Conservation (phyloP, 2,113 vertebrate genomes). For the Hippocampus comes region DNA sequence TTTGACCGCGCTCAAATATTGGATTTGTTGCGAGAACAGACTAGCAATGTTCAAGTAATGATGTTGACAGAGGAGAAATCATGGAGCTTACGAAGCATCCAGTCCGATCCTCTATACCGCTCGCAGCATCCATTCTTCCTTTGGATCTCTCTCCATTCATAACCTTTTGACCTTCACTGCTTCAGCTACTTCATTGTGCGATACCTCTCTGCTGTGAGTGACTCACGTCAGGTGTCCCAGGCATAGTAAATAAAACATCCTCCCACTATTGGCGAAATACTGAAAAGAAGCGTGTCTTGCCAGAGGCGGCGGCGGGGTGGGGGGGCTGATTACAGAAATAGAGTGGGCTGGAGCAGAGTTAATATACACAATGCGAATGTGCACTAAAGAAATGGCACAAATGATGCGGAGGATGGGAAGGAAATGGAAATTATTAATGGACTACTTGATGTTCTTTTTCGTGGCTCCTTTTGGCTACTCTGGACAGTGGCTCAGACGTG, state of each 20-base stretch:
- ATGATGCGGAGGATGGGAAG: conserved; percentile 40
- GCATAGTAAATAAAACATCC: conserved; percentile 62
- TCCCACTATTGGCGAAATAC: conserved; percentile 56
- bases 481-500: not conserved
- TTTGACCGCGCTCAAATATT: not conserved
- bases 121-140: conserved; percentile 9
- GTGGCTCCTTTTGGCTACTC: not conserved
- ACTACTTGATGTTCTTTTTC: conserved; percentile 20
- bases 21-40: not conserved
- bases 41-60: not conserved
- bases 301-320: conserved; percentile 27
- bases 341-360: conserved; percentile 29
- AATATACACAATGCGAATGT: conserved; percentile 34
- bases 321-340: conserved; percentile 40
- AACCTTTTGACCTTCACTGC: conserved; percentile 37
- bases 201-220: conserved; percentile 34
- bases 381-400: conserved; percentile 43
- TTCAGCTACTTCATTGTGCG: conserved; percentile 30
- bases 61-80: not conserved
- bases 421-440: conserved; percentile 51
- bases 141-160: conserved; percentile 26
- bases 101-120: not conserved
- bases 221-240: conserved; percentile 48
- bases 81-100: not conserved
- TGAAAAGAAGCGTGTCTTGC: conserved; percentile 55